Base-by-base conservation (phyloP, 1,140 invertebrate genomes). In the Dendroctonus valens region DNA sequence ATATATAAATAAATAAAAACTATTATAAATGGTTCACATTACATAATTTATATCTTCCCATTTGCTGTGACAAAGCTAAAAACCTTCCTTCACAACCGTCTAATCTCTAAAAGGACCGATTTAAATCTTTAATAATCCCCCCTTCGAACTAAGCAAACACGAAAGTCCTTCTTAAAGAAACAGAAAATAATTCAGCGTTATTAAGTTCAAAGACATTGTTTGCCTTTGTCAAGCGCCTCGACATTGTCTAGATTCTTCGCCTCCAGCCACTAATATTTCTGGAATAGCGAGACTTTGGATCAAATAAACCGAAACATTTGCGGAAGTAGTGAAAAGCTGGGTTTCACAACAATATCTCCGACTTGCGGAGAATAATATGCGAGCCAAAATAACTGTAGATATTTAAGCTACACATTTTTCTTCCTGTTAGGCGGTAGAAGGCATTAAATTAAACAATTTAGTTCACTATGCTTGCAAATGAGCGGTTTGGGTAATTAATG, bases 211-310 rank as follows among this genome's bases (percentile, higher is more conserved):
- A 57, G 54, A 41, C 38, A 57, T 57, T 57, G 54, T 57, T 57
- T 57, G 42, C 54, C 54, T 57, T 57, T 57, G 54, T 53, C 37
- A 38, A 38, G 37, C 14, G 37, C 14, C 14, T 57, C 54, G 40
- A 57, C 54, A 57, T 57, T 57, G 38, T 38, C 9, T 11, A 41
- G 40, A 57, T 57, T 38, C 42, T 57, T 55, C 26, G 38, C 40
- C 54, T 53, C 38, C 37, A 53, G n/a, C 51, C 51, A 53, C 51
- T 41, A 57, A 39, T 57, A 57, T 57, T 57, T 57, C 40, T 14
- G 38, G 38, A 57, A 41, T 41, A 12, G 11, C 54, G 54, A 9
- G 40, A 57, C 12, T 57, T 14, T 14, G 6, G 51, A 53, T 53
- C 51, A 53, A 53, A 53, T 53, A 53, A 53, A 53, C 51, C 51